Base-by-base conservation (phyloP, 2,113 vertebrate genomes). In the Corvus moneduloides region DNA sequence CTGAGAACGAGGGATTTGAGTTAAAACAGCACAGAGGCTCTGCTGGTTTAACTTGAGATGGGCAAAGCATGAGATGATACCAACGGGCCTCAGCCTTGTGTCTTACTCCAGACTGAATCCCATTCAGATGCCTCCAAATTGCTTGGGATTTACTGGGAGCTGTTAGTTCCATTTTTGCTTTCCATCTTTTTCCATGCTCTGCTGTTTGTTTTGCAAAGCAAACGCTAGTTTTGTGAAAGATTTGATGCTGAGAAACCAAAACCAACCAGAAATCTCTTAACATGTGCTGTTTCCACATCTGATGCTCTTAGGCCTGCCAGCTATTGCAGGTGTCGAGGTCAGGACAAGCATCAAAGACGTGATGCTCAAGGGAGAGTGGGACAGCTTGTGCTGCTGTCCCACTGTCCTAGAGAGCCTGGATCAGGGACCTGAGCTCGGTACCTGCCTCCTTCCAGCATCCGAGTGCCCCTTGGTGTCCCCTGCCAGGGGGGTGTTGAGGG, bases 401-500 rank as follows among this genome's bases (percentile, higher is more conserved):
- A 23, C 9, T 3, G 0, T 24, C 46, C 27, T 9, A 35, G 72
- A 43, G 17, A 88, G 13, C 56, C 28, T 6, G 3, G 28, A 37
- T 21, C 20, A 7, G 0, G 2, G n/a, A 5, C 2, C 4, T 28
- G 37, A 22, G 21, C 30, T 2, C 0, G 8, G 41, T 5, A 30
- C 58, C 61, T 71, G n/a, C 32, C 35, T 75, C 39, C 37, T 41
- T 13, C 43, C 48, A 59, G 35, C 52, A 9, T 0, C 44, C 1
- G 0, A 5, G 14, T 13, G 54, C 9, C 48, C 33, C 67, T 67
- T 4, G 35, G 28, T 20, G 44, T 17, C 32, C 56, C 28, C 19
- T 73, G 16, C 17, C 33, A 37, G 54, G 5, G 7, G n/a, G 33
- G n/a, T 16, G 3, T 2, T 1, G 8, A 32, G 61, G 52, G 27